Percentiles rank a stretch among this genome's conserved stretches.
Evolutionary conservation across 2,888 invertebrate genomes (phyloP).

Genomic region (Osmoderma eremita): DNA sequence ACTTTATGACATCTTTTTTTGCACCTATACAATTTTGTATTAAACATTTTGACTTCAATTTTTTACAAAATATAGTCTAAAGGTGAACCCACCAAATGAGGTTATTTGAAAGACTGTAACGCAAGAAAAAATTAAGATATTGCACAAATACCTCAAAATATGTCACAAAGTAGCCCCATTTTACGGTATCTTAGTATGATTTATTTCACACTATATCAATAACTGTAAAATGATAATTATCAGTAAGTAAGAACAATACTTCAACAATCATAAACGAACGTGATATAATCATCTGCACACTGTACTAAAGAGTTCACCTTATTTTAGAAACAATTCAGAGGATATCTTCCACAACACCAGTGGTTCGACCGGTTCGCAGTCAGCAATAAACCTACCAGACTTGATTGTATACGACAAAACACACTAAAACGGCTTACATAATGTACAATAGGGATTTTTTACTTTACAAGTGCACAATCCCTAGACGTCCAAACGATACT

Average conservation of each 20-base stretch:
- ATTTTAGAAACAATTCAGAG: constrained; percentile 31
- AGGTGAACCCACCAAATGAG: too few species aligned
- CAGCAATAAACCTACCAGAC: constrained; percentile 34
- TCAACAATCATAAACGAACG: constrained; percentile 3
- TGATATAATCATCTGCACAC: constrained; percentile 19
- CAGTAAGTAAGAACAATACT: background rate
- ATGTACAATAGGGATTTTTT: constrained; percentile 22
- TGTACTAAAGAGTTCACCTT: constrained; percentile 19
- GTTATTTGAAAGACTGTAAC: too few species aligned
- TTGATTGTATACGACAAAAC: constrained; percentile 30
- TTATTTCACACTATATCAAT: too few species aligned
- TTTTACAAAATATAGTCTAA: too few species aligned
- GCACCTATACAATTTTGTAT: too few species aligned
- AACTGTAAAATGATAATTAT: background rate
- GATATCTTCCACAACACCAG: constrained; percentile 31
- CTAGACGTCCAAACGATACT: background rate
- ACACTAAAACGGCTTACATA: constrained; percentile 29
- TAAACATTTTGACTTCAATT: too few species aligned
- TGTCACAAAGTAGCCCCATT: too few species aligned
- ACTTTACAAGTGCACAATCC: background rate
- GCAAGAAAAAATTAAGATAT: too few species aligned
- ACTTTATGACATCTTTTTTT: too few species aligned
- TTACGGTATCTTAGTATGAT: too few species aligned
- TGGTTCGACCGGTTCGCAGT: constrained; percentile 29
- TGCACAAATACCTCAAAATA: too few species aligned